These are phyloP conservation scores for Bryconaethiops microstoma DNA, from an alignment of 2,797 vertebrate species.

Conservation along the genomic window DNA sequence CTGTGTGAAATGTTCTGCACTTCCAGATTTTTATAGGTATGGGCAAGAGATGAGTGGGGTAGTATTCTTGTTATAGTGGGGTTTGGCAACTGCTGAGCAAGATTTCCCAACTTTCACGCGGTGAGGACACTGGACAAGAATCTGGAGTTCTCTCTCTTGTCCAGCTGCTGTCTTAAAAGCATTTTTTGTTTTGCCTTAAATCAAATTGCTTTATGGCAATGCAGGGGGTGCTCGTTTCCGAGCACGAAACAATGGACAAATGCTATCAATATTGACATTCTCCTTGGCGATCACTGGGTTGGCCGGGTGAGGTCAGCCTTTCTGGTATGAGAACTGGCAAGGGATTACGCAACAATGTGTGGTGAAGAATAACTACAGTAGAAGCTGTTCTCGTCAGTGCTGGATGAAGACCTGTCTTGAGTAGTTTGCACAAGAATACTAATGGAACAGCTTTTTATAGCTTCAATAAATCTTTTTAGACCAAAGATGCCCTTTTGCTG, in stretches of 20 bases:
- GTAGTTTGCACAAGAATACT: slow-evolving; percentile 5
- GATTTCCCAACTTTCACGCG: slow-evolving; percentile 76
- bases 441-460: not conserved
- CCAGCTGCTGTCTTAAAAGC: slow-evolving; percentile 61
- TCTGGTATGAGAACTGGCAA: slow-evolving; percentile 55
- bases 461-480: slow-evolving; percentile 3
- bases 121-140: slow-evolving; percentile 68
- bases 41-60: slow-evolving; percentile 54
- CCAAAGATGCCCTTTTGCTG: not conserved
- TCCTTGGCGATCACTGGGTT: slow-evolving; percentile 74
- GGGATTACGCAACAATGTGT: slow-evolving; percentile 48
- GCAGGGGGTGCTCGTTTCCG: slow-evolving; percentile 73
- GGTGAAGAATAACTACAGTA: slow-evolving; percentile 35
- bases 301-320: slow-evolving; percentile 68
- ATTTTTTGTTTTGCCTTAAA: slow-evolving; percentile 71
- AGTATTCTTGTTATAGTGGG: slow-evolving; percentile 47
- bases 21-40: slow-evolving; percentile 68
- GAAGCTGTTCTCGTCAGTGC: slow-evolving; percentile 26
- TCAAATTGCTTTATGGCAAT: slow-evolving; percentile 74
- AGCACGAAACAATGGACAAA: slow-evolving; percentile 75
- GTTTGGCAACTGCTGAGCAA: slow-evolving; percentile 68
- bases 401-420: slow-evolving; percentile 7
- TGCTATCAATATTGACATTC: slow-evolving; percentile 81
- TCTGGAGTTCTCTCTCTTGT: slow-evolving; percentile 54
- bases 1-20: slow-evolving; percentile 52